These are phyloP conservation scores for Mythimna ferrago DNA, from an alignment of 2,888 invertebrate species.

Conservation along the genomic window DNA sequence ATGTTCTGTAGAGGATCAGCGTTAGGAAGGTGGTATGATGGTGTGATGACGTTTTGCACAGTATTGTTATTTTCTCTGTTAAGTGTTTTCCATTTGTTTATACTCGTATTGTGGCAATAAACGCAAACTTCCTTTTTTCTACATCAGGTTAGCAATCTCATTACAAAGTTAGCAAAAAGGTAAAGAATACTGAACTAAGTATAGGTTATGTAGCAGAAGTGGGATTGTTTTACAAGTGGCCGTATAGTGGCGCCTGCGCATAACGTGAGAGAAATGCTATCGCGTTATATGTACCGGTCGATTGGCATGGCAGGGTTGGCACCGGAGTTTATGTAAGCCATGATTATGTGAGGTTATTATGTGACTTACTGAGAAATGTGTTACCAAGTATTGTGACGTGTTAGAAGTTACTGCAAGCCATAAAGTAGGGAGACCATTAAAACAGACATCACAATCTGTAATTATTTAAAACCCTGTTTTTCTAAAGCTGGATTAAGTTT, in stretches of 20 bases:
- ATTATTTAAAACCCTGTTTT: too few relatives aligned
- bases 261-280: conserved; percentile 61
- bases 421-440: background rate
- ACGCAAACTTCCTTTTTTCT: background rate
- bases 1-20: background rate
- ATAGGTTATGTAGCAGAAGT: conserved; percentile 15
- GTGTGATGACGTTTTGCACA: background rate
- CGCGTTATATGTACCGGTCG: conserved; percentile 62
- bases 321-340: conserved; percentile 13
- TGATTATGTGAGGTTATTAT: conserved; percentile 14
- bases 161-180: conserved; percentile 15
- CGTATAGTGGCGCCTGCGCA: conserved; percentile 56
- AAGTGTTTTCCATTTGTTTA: background rate
- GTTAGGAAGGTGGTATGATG: background rate
- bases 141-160: background rate
- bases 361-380: background rate
- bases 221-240: conserved; percentile 56
- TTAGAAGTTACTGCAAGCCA: background rate
- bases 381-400: conserved; percentile 6
- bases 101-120: too few relatives aligned
- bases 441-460: too few relatives aligned
- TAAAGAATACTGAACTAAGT: background rate
- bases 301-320: conserved; percentile 54
- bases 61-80: background rate
- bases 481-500: too few relatives aligned